These are phyloP conservation scores for Heliconius erato DNA, from an alignment of 2,888 invertebrate species.

Conservation along the genomic window DNA sequence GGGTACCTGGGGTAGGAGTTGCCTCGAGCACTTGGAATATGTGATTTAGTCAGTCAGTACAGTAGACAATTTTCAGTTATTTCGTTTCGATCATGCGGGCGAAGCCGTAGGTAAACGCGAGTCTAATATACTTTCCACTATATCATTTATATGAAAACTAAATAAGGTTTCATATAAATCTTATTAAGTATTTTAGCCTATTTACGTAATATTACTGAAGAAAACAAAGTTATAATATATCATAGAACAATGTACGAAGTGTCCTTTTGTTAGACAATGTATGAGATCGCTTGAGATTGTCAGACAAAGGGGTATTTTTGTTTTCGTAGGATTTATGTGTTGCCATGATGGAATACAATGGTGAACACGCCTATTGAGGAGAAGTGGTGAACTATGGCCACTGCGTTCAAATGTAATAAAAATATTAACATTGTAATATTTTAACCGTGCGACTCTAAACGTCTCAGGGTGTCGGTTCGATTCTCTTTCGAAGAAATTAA, in stretches of 20 bases:
- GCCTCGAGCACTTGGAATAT: not conserved
- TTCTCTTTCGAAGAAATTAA: not conserved
- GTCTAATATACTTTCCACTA: not conserved
- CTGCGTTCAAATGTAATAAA: not conserved
- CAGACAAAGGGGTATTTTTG: constrained; percentile 30
- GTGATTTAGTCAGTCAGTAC: not conserved
- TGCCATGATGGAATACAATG: constrained; percentile 14
- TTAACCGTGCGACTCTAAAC: not conserved
- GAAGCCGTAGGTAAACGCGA: not conserved
- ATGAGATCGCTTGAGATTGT: constrained; percentile 25
- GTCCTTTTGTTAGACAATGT: constrained; percentile 25
- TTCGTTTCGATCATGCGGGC: too few relatives aligned
- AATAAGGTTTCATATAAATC: not conserved
- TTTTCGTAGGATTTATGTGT: constrained; percentile 27
- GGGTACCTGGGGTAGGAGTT: too few relatives aligned
- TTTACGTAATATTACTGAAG: not conserved
- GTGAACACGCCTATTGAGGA: constrained; percentile 13
- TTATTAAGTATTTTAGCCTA: not conserved
- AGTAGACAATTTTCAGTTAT: too few relatives aligned
- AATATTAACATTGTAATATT: not conserved
- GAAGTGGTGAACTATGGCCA: constrained; percentile 4
- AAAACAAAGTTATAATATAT: constrained; percentile 12
- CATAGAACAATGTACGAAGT: constrained; percentile 23
- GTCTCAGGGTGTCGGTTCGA: not conserved
- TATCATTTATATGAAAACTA: not conserved